Percentiles rank a stretch among this genome's conserved stretches.
Evolutionary conservation across 2,797 vertebrate species (phyloP).

Genomic region (Sarcoramphus papa): DNA sequence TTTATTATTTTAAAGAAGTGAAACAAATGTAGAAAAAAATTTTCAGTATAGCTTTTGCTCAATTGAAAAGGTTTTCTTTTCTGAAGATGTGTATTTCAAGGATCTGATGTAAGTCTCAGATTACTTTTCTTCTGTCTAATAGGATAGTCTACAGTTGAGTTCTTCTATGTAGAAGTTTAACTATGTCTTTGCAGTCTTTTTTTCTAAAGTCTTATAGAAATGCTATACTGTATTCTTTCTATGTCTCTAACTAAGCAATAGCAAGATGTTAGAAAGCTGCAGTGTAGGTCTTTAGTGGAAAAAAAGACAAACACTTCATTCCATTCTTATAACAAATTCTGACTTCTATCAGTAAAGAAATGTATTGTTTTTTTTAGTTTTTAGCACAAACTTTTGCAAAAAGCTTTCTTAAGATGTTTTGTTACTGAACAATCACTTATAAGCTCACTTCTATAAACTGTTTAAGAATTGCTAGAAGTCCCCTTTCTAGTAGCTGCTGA

Average conservation of each 20-base stretch:
- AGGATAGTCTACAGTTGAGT: fast-evolving
- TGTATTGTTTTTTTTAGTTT: neutral
- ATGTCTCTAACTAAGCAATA: neutral
- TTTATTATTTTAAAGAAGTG: neutral
- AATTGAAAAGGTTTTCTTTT: neutral
- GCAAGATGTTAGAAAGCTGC: neutral
- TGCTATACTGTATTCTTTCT: neutral
- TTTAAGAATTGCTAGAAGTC: neutral
- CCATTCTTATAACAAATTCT: neutral
- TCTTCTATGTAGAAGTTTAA: neutral
- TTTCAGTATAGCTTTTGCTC: fast-evolving
- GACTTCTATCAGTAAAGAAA: neutral
- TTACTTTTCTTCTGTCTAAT: neutral
- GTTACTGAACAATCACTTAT: neutral
- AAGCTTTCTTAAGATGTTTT: neutral
- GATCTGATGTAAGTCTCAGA: neutral
- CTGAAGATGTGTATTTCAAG: neutral
- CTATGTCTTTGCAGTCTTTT: neutral
- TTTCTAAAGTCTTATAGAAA: neutral
- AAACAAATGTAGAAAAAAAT: fast-evolving
- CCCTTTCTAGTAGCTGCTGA: neutral
- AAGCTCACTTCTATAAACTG: neutral
- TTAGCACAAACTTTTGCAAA: neutral
- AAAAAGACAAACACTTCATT: neutral
- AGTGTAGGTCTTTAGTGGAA: neutral